Evolutionary conservation across 2,797 vertebrate genomes (phyloP), one percentile per base, ranked within the genome.

Genomic region (Melanotaenia parkinsoni): DNA sequence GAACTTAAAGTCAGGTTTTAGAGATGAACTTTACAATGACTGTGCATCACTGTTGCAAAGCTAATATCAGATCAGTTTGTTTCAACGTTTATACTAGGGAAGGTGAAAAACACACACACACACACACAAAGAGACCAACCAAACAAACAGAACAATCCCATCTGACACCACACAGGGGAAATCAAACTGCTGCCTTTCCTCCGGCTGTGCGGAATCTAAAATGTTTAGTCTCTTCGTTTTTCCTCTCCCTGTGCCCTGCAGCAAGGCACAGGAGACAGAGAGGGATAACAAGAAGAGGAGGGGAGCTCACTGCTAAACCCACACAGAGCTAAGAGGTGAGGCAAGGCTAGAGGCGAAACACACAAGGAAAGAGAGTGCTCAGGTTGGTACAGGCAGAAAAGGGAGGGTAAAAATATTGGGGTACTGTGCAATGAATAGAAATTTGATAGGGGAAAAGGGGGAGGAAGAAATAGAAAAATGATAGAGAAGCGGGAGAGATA

Each of bases 201-300:
- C 85, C 56, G 84, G 89, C 87, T 32, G 64, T 73, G 63, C 79
- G 61, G 78, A 75, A 59, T 79, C 80, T 65, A 80, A 89, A 89
- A 85, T 83, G 88, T 90, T 91, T 83, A 79, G 83, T 81, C 76
- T 91, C 67, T 77, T 79, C 30, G n/a, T 83, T 87, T 57, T 83
- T 76, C 69, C 79, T 80, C 72, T 89, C 64, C 72, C 54, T 1
- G 57, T 81, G 77, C 80, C 90, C 88, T 59, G 74, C 59, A 90
- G 91, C 86, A 80, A 80, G 71, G 77, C 69, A 82, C 0, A 3
- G 79, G 56, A 72, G 74, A 70, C 32, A 38, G 57, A 72, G 72
- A 54, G 33, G 47, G 57, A 73, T 63, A 78, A 66, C 33, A 8
- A 50, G 64, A 60, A 43, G 69, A 51, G 26, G 37, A 40, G 32